Base-by-base conservation (phyloP, 2,888 invertebrate genomes). In the Cantharis rustica region DNA sequence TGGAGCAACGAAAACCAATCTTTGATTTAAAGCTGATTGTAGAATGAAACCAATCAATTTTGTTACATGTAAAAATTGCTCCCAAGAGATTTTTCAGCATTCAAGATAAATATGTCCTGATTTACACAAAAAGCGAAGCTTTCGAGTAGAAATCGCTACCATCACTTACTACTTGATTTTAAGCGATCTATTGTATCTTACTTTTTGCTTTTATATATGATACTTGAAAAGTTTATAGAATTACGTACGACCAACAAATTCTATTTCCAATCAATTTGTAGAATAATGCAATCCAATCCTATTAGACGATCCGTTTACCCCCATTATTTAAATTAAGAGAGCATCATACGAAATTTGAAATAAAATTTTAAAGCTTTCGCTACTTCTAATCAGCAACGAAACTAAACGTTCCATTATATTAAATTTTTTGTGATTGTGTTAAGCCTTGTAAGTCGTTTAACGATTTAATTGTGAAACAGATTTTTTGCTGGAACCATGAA, bases 61-160 rank as follows among this genome's bases (percentile, higher is more conserved):
- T 16, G 64, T 20, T 20, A 23, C 13, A 23, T 20, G 23, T 66
- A 66, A 23, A 66, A 66, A 66, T 23, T 17, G 23, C 64, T 66
- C 64, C 64, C 64, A 20, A 1, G 23, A 23, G 64, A 66, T 66
- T 66, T 66, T 66, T 66, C 64, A 66, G 23, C 64, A 66, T 66
- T 20, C 64, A 66, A 66, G 64, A 66, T 66, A 66, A 66, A 66
- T 66, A 66, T 66, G 64, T 66, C 64, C 64, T 66, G 64, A 66
- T 66, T 66, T 66, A 66, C 23, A 66, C 64, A 66, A 66, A 66
- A 66, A 66, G 23, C 23, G 16, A 66, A 66, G 64, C 64, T 66
- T 20, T 66, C 64, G n/a, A 66, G 23, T 66, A 66, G 64, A 66
- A 66, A 66, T 66, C 64, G 64, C 64, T 66, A 66, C 64, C 64